phyloP scores from a whole-genome alignment of 92 coral and sea anemone species.

The Porites lobata region DNA sequence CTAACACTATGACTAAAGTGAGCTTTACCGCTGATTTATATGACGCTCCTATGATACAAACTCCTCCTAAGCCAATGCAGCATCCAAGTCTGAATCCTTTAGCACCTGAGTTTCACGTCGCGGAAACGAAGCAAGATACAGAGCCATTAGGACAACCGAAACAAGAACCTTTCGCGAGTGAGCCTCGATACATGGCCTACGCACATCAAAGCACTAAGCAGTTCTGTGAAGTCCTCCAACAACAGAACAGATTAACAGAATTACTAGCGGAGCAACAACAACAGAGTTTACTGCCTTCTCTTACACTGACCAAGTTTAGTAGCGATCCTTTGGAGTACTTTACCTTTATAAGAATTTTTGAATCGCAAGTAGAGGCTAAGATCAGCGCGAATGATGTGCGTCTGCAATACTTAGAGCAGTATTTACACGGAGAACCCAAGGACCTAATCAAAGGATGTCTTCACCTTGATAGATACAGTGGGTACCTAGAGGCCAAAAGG shows the following conservation, averaged over 20 bases:
- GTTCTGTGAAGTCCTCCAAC: constrained; percentile 21
- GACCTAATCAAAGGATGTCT: constrained; percentile 69
- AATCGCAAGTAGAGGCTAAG: constrained; percentile 44
- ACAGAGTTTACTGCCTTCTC: constrained; percentile 56
- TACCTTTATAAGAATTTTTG: constrained; percentile 48
- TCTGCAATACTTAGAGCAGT: constrained; percentile 62
- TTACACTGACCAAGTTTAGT: constrained; percentile 47
- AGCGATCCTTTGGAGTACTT: constrained; percentile 62
- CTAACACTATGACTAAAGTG: not conserved
- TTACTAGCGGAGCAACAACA: constrained; percentile 49
- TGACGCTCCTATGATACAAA: not conserved
- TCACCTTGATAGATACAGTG: constrained; percentile 39
- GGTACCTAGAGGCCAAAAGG: constrained; percentile 56
- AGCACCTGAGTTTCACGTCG: not conserved
- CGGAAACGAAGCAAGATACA: no score
- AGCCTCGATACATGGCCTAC: not conserved
- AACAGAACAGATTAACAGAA: constrained; percentile 54
- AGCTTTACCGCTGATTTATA: not conserved
- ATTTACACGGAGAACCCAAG: constrained; percentile 59
- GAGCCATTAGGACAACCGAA: no score
- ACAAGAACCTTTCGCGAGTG: no score
- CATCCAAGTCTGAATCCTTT: not conserved
- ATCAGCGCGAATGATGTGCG: constrained; percentile 19
- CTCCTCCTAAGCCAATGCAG: not conserved
- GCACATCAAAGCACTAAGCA: not conserved